phyloP scores from a whole-genome alignment of 2,113 vertebrate genomes.

The Pyxicephalus adspersus region DNA sequence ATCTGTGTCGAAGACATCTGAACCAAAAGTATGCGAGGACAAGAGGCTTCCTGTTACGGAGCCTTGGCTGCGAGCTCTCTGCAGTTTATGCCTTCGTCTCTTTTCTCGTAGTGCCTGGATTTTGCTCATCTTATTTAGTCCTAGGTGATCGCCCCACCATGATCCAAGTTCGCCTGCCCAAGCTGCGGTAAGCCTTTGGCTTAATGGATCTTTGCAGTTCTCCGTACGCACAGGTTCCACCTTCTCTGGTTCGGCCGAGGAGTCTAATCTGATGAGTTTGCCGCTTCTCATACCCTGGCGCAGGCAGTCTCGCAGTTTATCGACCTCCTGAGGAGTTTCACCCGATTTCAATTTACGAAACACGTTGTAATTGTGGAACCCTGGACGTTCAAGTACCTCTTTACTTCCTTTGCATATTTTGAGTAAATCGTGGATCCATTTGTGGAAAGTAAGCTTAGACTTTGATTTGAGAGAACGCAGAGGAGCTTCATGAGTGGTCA shows the following conservation, averaged over 20 bases:
- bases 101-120: slow-evolving; percentile 67
- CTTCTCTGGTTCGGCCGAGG: fast-evolving
- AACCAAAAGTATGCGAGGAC: slow-evolving; percentile 73
- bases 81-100: slow-evolving; percentile 68
- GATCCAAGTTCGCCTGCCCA: slow-evolving; percentile 71
- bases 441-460: slow-evolving; percentile 53
- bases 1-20: slow-evolving; percentile 53
- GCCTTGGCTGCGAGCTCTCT: slow-evolving; percentile 24
- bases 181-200: slow-evolving; percentile 70
- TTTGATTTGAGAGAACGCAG: background rate
- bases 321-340: fast-evolving
- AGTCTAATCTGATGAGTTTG: slow-evolving; percentile 13
- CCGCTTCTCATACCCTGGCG: slow-evolving; percentile 61
- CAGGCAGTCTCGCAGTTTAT: background rate
- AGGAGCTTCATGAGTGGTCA: background rate
- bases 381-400: background rate
- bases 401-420: fast-evolving
- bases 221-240: slow-evolving; percentile 52
- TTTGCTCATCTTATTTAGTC: slow-evolving; percentile 54
- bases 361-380: slow-evolving; percentile 59
- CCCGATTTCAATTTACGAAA: slow-evolving; percentile 43
- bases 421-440: slow-evolving; percentile 66
- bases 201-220: slow-evolving; percentile 70
- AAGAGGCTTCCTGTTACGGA: slow-evolving; percentile 77
- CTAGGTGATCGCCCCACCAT: slow-evolving; percentile 79